Percentiles rank a stretch among this genome's conserved stretches.
Evolutionary conservation across 2,797 vertebrate genomes (phyloP).

Genomic region (Pipistrellus pygmaeus): DNA sequence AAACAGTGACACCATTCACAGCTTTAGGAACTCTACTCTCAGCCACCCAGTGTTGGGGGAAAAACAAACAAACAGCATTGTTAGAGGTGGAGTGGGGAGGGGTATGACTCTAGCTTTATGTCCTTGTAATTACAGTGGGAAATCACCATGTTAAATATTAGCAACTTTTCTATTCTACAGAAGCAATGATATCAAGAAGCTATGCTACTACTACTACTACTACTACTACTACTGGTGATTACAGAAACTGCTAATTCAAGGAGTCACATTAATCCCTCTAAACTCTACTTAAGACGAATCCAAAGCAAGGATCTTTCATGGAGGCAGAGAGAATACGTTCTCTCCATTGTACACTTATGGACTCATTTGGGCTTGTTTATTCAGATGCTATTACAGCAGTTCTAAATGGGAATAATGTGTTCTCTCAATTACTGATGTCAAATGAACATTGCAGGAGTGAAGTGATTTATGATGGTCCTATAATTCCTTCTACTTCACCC

Average conservation of each 20-base stretch:
- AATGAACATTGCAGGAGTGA: neutral
- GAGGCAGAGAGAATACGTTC: neutral
- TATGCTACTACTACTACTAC: neutral
- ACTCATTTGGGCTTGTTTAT: neutral
- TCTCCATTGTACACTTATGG: neutral
- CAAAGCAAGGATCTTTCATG: neutral
- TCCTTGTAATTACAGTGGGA: neutral
- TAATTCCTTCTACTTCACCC: neutral
- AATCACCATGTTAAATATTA: neutral
- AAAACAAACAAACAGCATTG: neutral
- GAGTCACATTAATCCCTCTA: neutral
- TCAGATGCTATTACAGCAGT: neutral
- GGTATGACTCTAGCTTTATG: neutral
- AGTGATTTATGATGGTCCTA: neutral
- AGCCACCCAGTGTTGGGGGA: neutral
- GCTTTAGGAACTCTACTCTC: neutral
- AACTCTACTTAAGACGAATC: neutral
- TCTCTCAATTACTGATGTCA: neutral
- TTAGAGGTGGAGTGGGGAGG: neutral
- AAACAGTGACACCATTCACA: neutral
- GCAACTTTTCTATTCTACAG: conserved; percentile 39
- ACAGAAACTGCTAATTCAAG: conserved; percentile 23
- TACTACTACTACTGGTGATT: neutral
- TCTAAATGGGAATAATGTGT: neutral
- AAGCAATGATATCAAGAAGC: neutral